A percentile compares a stretch with the other conserved stretches of the same genome.
Evolutionary conservation across 2,888 invertebrate species (phyloP).

Genomic region (Deilephila elpenor): DNA sequence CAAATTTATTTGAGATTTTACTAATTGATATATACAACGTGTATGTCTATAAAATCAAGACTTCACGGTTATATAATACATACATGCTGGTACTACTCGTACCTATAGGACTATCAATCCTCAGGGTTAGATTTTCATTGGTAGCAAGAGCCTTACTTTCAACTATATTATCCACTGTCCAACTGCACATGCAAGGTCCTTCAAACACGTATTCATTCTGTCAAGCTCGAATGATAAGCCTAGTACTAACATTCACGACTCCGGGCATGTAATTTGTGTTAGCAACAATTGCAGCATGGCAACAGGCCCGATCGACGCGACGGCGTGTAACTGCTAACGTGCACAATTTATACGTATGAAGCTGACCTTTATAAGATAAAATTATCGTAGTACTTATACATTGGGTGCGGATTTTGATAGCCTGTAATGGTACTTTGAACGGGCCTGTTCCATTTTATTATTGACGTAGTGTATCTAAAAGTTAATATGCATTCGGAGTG

Average conservation of each 20-base stretch:
- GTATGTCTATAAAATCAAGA: no score
- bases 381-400: slow-evolving; percentile 8
- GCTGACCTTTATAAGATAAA: slow-evolving; percentile 17
- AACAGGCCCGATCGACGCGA: neutral
- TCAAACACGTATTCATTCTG: neutral
- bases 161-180: no score
- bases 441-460: neutral
- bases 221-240: neutral
- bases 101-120: no score
- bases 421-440: slow-evolving; percentile 14
- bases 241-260: neutral
- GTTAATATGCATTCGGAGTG: neutral
- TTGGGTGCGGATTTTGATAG: slow-evolving; percentile 22
- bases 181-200: no score
- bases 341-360: neutral
- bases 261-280: slow-evolving; percentile 1
- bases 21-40: no score
- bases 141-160: no score
- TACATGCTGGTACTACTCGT: no score
- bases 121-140: no score
- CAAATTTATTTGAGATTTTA: no score
- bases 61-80: no score
- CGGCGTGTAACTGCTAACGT: neutral
- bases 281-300: slow-evolving; percentile 7
- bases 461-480: slow-evolving; percentile 5